Evolutionary conservation across 2,888 invertebrate species (phyloP), one percentile per base, ranked within the genome.

Genomic region (Patella depressa): DNA sequence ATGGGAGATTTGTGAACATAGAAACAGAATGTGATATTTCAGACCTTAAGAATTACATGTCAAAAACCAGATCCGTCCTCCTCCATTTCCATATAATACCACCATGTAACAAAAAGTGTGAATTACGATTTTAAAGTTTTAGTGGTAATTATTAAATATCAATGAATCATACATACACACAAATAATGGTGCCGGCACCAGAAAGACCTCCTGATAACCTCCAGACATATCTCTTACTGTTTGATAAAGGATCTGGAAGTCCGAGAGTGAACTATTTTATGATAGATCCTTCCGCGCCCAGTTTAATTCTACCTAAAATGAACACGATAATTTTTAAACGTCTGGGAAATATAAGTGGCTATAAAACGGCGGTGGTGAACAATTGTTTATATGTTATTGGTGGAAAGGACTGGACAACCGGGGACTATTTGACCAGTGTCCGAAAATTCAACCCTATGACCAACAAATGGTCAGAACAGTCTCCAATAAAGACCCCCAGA

Each of bases 211-310:
- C 11, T 12, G 19, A 70, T 24, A 55, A 53, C 72, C 78, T 74
- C 69, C 45, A 45, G 1, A 86, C 87, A 24, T 89, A 86, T 75
- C 81, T 89, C 24, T 80, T 89, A 71, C 78, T 89, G 69, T 89
- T 89, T 77, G 87, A 88, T 79, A 84, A 81, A 69, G 80, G 84
- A 12, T 85, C 86, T 15, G 88, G 88, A 57, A 86, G 85, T 80
- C 83, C 85, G 72, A 82, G 85, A 55, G 84, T 88, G 12, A 79
- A 83, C 69, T 89, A 89, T 79, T 84, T 88, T 76, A 86, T 88
- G 85, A 76, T 89, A 11, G 89, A 89, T 72, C 87, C 88, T 12
- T 73, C 79, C 17, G 78, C 82, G 7, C 80, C 83, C 19, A 79
- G 80, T 57, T 72, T 80, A 19, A 80, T 88, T 71, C 83, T 88